A percentile compares a stretch with the other conserved stretches of the same genome.
These are phyloP conservation scores for Odontothrips loti DNA, from an alignment of 2,888 invertebrate species.

Conservation along the genomic window DNA sequence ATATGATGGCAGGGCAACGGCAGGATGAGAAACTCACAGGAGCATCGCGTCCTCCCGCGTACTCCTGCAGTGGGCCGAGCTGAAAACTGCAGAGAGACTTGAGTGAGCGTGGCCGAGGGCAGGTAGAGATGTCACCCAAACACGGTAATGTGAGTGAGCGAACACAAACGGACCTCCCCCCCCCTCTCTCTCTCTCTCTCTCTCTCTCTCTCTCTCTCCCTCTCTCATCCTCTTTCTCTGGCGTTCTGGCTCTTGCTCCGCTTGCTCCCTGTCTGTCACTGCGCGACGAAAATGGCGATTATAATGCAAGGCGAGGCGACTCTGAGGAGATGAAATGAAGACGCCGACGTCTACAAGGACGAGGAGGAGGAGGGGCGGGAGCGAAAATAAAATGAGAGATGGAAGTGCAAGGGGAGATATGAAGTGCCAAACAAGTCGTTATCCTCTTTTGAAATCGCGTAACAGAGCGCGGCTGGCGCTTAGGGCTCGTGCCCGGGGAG, in stretches of 20 bases:
- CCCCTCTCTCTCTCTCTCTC: background rate
- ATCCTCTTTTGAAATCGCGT: background rate
- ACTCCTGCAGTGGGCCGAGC: background rate
- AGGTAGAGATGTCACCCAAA: no score
- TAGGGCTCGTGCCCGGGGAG: background rate
- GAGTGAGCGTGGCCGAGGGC: no score
- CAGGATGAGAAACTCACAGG: background rate
- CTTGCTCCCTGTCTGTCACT: no score
- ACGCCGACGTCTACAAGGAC: no score
- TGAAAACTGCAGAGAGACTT: background rate
- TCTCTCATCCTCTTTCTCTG: background rate
- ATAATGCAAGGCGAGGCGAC: no score
- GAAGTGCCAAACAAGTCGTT: slow-evolving; percentile 3
- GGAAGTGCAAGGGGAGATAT: background rate
- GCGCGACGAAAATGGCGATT: no score
- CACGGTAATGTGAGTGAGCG: background rate
- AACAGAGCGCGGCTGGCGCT: background rate
- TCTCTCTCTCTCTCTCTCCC: background rate
- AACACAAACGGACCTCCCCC: background rate
- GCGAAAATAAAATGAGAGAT: background rate
- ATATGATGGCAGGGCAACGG: background rate
- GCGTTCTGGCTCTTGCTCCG: background rate
- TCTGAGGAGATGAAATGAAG: no score
- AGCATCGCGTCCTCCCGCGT: background rate
- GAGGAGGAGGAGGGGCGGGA: background rate